Evolutionary conservation across 2,888 invertebrate species (phyloP).

Genomic region (Campaea margaritaria): DNA sequence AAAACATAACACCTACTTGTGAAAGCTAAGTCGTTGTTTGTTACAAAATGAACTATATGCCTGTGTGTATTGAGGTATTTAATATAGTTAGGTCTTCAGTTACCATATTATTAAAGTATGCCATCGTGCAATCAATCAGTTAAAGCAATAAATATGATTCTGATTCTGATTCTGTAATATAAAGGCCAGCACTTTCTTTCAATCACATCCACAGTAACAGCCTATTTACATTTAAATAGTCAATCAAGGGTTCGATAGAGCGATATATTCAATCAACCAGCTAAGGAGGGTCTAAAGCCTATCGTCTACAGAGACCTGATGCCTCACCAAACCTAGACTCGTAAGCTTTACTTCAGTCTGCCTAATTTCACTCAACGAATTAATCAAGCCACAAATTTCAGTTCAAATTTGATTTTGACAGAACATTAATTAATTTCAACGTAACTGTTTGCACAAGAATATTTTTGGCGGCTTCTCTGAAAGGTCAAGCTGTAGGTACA

Average conservation of each 20-base stretch:
- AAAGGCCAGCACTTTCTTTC: no score
- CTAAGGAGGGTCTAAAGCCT: not conserved
- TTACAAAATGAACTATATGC: no score
- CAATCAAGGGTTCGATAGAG: not conserved
- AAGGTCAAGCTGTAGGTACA: conserved; percentile 8
- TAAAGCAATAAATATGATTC: no score
- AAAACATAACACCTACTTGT: no score
- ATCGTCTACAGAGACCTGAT: not conserved
- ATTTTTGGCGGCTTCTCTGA: not conserved
- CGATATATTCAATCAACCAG: not conserved
- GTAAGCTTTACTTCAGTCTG: not conserved
- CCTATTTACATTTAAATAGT: not conserved
- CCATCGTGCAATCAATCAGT: no score
- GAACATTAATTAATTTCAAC: conserved; percentile 21
- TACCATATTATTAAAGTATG: no score
- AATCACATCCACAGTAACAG: no score
- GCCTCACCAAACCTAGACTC: not conserved
- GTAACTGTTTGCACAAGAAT: conserved; percentile 5
- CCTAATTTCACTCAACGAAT: conserved; percentile 2
- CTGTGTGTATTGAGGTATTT: no score
- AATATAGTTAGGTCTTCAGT: no score
- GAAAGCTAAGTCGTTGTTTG: no score
- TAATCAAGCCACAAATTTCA: conserved; percentile 1
- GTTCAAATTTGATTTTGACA: conserved; percentile 9
- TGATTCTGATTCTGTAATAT: no score